Evolutionary conservation across 2,888 invertebrate genomes (phyloP).

Genomic region (Aleiodes leptofemur): DNA sequence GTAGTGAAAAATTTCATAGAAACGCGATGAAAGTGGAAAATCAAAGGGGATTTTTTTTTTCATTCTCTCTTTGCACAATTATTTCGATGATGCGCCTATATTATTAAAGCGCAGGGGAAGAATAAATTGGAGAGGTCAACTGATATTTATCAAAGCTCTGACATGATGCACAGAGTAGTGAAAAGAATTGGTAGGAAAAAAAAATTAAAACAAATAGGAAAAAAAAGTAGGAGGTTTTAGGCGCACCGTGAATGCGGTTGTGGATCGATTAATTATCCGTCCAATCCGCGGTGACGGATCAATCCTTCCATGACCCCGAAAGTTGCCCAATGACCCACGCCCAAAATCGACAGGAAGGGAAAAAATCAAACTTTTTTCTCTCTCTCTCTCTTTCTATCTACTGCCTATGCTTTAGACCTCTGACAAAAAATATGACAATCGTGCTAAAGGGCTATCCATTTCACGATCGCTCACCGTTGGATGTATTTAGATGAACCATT

Average conservation of each 20-base stretch:
- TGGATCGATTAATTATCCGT: conserved; percentile 31
- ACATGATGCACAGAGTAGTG: neutral
- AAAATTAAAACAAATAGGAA: neutral
- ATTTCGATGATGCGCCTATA: too few relatives aligned
- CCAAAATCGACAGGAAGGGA: neutral
- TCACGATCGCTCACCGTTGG: neutral
- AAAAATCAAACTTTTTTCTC: neutral
- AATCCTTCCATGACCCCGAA: conserved; percentile 24
- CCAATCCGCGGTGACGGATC: conserved; percentile 30
- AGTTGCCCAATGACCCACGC: conserved; percentile 20
- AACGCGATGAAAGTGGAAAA: neutral
- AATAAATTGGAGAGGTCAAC: too few relatives aligned
- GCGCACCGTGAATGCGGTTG: conserved; percentile 12
- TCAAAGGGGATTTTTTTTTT: too few relatives aligned
- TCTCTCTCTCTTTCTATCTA: too few relatives aligned
- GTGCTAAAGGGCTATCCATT: neutral
- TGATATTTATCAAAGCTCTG: neutral
- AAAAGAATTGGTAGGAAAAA: neutral
- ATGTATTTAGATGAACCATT: neutral
- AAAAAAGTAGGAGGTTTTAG: neutral
- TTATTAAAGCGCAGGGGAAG: too few relatives aligned
- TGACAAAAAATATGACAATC: conserved; percentile 4
- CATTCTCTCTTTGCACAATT: too few relatives aligned
- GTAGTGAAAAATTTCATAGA: neutral
- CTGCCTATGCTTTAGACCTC: too few relatives aligned